Evolutionary conservation across 2,888 invertebrate species (phyloP).

Genomic region (Malachius bipustulatus): DNA sequence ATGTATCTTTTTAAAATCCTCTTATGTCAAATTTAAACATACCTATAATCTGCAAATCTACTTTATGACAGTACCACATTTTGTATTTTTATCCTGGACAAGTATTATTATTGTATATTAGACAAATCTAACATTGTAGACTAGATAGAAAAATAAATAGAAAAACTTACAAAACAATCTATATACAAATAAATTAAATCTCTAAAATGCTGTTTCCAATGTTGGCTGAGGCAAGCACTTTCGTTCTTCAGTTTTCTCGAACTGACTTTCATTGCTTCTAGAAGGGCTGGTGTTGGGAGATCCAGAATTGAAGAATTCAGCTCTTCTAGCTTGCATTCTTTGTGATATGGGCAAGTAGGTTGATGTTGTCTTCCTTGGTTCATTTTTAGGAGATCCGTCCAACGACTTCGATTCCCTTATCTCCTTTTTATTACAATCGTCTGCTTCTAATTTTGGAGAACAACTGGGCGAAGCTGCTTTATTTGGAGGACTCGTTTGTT

Average conservation of each 20-base stretch:
- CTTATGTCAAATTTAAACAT: no score
- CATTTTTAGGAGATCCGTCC: constrained; percentile 11
- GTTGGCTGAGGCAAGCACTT: constrained; percentile 39
- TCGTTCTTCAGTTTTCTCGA: constrained; percentile 17
- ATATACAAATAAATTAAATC: constrained; percentile 6
- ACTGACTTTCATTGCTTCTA: constrained; percentile 16
- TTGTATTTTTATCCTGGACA: no score
- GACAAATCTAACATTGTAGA: no score
- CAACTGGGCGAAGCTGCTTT: constrained; percentile 18
- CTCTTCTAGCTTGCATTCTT: constrained; percentile 48
- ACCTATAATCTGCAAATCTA: no score
- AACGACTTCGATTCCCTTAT: constrained; percentile 16
- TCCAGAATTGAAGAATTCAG: constrained; percentile 42
- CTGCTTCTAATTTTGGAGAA: constrained; percentile 9
- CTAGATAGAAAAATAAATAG: neutral
- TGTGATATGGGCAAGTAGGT: constrained; percentile 36
- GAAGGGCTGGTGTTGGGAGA: constrained; percentile 13
- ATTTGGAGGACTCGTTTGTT: constrained; percentile 30
- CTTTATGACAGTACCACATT: no score
- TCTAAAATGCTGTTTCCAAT: constrained; percentile 49
- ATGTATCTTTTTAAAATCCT: no score
- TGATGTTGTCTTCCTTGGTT: constrained; percentile 4
- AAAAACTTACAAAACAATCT: constrained; percentile 10
- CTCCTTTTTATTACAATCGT: constrained; percentile 14
- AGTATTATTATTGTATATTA: no score